phyloP scores from a whole-genome alignment of 2,113 vertebrate genomes.

The Pipa parva region DNA sequence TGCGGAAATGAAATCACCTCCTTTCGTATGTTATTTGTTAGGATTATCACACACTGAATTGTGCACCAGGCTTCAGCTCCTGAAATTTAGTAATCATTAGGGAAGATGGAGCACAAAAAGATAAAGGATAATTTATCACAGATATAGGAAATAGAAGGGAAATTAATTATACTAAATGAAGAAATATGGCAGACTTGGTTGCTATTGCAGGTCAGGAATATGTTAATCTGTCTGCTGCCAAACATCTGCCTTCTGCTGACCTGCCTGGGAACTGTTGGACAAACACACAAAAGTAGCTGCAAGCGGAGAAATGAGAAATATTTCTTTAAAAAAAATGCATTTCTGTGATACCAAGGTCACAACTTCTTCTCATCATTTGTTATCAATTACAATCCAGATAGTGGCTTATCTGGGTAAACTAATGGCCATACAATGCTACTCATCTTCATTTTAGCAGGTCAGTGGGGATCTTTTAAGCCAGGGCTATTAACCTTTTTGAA shows the following conservation, averaged over 20 bases:
- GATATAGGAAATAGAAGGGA: conserved; percentile 64
- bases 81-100: conserved; percentile 56
- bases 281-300: conserved; percentile 61
- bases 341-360: conserved; percentile 49
- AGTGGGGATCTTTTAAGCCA: not conserved
- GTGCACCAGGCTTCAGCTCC: conserved; percentile 60
- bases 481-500: not conserved
- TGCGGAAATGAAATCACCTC: no score
- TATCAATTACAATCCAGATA: conserved; percentile 49
- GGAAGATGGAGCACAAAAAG: conserved; percentile 48
- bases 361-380: conserved; percentile 39
- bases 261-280: conserved; percentile 53
- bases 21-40: not conserved
- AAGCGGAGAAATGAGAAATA: conserved; percentile 51
- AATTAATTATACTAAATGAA: conserved; percentile 82
- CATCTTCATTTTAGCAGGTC: not conserved
- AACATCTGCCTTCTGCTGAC: conserved; percentile 54
- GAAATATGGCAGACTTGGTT: conserved; percentile 67
- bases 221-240: conserved; percentile 56
- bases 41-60: conserved; percentile 57
- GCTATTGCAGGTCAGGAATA: conserved; percentile 59
- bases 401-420: not conserved
- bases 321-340: conserved; percentile 18
- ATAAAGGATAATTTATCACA: conserved; percentile 62
- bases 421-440: not conserved